Evolutionary conservation across 2,888 invertebrate genomes (phyloP).

Genomic region (Therioaphis trifolii): DNA sequence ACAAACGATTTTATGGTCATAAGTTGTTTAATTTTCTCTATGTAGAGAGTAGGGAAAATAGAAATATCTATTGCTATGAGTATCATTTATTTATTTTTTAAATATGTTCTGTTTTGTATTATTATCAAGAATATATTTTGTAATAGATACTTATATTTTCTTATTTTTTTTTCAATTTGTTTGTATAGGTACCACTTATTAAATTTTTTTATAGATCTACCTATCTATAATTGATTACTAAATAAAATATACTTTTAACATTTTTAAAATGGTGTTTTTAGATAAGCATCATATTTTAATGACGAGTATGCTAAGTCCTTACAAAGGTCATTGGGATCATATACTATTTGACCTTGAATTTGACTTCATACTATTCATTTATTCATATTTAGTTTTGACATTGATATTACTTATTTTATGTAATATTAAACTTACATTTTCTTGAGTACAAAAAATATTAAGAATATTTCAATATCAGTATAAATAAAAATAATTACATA

Average conservation of each 20-base stretch:
- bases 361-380: slow-evolving; percentile 37
- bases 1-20: too few species aligned
- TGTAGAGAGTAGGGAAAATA: too few species aligned
- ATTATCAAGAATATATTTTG: too few species aligned
- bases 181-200: not conserved
- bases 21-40: too few species aligned
- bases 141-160: not conserved
- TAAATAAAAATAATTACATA: too few species aligned
- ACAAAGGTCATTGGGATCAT: slow-evolving; percentile 49
- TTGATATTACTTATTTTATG: slow-evolving; percentile 11
- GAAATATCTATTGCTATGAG: too few species aligned
- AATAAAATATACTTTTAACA: not conserved
- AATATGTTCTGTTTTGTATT: too few species aligned
- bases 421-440: slow-evolving; percentile 9
- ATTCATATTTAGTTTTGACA: slow-evolving; percentile 23
- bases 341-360: slow-evolving; percentile 59
- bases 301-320: not conserved
- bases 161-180: not conserved
- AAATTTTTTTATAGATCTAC: slow-evolving; percentile 10
- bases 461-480: not conserved
- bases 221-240: not conserved
- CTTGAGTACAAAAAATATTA: not conserved
- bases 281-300: slow-evolving; percentile 43
- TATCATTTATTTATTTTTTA: too few species aligned
- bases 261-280: slow-evolving; percentile 6